phyloP scores from a whole-genome alignment of 2,888 invertebrate genomes.

The Homarus gammarus region DNA sequence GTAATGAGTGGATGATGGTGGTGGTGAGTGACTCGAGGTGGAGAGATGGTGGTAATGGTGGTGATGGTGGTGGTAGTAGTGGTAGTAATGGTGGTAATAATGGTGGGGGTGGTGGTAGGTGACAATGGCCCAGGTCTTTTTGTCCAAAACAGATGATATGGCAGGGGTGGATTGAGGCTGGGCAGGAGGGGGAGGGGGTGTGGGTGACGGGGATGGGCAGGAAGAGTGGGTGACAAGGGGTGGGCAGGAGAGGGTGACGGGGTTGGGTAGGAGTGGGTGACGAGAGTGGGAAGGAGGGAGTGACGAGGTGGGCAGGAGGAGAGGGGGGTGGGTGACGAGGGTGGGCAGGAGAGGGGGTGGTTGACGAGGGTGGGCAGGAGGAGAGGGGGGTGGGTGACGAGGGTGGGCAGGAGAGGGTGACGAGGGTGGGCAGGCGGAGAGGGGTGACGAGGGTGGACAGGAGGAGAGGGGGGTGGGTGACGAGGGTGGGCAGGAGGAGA shows the following conservation, averaged over 20 bases:
- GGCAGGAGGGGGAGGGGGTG: slow-evolving; percentile 35
- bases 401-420: slow-evolving; percentile 15
- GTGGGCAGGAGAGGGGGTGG: neutral
- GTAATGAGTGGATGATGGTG: neutral
- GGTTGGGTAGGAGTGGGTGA: neutral
- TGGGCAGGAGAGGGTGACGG: neutral
- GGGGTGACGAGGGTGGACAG: neutral
- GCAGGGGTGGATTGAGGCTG: too few species aligned
- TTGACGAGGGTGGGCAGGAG: neutral
- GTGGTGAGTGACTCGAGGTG: neutral
- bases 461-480: neutral
- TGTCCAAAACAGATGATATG: too few species aligned
- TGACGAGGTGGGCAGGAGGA: neutral
- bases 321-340: neutral
- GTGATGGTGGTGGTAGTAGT: neutral
- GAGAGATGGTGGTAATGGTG: neutral
- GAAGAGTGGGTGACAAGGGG: neutral
- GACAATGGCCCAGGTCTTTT: too few species aligned
- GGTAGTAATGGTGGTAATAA: neutral
- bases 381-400: neutral
- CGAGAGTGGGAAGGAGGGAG: neutral
- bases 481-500: neutral
- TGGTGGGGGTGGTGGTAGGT: neutral
- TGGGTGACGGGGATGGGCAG: neutral
- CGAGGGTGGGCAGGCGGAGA: neutral